Percentiles rank a stretch among this genome's conserved stretches.
phyloP scores from a whole-genome alignment of 2,113 vertebrate genomes.

The Scomber scombrus region DNA sequence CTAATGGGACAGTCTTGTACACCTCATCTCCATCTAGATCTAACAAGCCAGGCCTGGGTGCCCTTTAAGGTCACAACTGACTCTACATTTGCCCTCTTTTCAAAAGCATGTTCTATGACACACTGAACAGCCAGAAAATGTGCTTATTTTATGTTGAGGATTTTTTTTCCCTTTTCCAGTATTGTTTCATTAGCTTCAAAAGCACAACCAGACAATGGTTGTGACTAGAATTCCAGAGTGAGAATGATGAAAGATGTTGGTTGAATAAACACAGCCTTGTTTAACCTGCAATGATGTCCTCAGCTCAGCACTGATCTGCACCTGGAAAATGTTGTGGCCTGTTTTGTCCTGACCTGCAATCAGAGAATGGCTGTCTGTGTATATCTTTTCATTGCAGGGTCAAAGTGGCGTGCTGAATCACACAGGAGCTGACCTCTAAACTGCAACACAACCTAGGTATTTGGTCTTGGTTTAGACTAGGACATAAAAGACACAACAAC shows the following conservation, averaged over 20 bases:
- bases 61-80: constrained; percentile 84
- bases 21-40: constrained; percentile 85
- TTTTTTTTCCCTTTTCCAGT: neutral
- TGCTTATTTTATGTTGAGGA: neutral
- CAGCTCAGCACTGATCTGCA: constrained; percentile 50
- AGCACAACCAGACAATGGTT: constrained; percentile 11
- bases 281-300: constrained; percentile 61
- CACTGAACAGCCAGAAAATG: constrained; percentile 3
- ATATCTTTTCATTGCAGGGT: constrained; percentile 69
- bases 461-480: constrained; percentile 79
- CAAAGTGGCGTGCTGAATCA: constrained; percentile 65
- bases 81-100: constrained; percentile 60
- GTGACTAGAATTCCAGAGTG: constrained; percentile 22
- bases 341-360: constrained; percentile 72
- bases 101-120: constrained; percentile 32
- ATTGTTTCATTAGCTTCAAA: constrained; percentile 9
- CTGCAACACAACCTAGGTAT: constrained; percentile 60
- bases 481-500: constrained; percentile 80
- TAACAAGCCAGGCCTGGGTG: constrained; percentile 79
- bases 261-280: constrained; percentile 59
- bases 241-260: constrained; percentile 41
- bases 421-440: constrained; percentile 55
- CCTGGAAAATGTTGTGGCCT: constrained; percentile 71
- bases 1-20: constrained; percentile 85
- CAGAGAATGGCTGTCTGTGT: constrained; percentile 69